Evolutionary conservation across 2,113 vertebrate genomes (phyloP).

Genomic region (Embiotoca jacksoni): DNA sequence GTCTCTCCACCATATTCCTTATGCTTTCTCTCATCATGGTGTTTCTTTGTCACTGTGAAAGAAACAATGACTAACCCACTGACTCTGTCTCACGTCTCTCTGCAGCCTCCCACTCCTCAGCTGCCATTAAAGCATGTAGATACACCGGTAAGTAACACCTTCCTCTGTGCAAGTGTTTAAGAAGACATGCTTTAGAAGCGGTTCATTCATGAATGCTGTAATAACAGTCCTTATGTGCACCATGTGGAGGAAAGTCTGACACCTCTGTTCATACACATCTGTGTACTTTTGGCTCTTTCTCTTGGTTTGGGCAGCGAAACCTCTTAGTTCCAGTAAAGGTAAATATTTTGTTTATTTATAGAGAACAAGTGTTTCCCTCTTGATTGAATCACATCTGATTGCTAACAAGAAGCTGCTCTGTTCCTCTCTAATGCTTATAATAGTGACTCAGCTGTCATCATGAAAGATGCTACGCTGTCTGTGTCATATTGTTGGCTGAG

Average conservation of each 20-base stretch:
- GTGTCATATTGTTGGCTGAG: no score
- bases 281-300: background rate
- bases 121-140: slow-evolving; percentile 88
- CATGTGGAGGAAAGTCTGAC: slow-evolving; percentile 2
- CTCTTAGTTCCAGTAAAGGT: no score
- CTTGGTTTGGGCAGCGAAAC: no score
- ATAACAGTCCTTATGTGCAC: background rate
- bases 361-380: no score
- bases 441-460: no score
- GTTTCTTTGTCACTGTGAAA: slow-evolving; percentile 59
- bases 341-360: no score
- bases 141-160: slow-evolving; percentile 83
- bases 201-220: slow-evolving; percentile 34
- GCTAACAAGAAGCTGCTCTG: no score
- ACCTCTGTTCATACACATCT: background rate
- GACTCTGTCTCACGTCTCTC: slow-evolving; percentile 63
- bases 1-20: slow-evolving; percentile 37
- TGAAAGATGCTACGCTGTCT: no score
- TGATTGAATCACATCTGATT: no score
- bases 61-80: slow-evolving; percentile 62
- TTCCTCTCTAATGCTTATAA: no score
- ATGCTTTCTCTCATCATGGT: slow-evolving; percentile 47
- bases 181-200: slow-evolving; percentile 55
- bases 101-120: slow-evolving; percentile 83
- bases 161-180: slow-evolving; percentile 10